Base-by-base conservation (phyloP, 2,888 invertebrate species). In the Peribatodes rhomboidaria region DNA sequence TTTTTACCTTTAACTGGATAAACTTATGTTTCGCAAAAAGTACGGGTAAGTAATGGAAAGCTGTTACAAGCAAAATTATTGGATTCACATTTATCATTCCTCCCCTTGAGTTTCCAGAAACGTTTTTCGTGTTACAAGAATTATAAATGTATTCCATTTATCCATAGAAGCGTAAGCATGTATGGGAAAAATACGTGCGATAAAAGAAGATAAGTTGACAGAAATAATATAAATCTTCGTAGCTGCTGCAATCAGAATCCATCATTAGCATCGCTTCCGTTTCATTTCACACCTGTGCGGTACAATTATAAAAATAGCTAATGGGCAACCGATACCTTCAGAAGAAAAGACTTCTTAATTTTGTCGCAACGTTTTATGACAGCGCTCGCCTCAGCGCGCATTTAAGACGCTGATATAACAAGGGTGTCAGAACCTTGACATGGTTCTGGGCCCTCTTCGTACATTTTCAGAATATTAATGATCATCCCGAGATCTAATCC, bases 391-490 rank as follows among this genome's bases (percentile, higher is more conserved):
- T 65, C 67, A 64, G 39, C 60, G 64, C 53, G 47, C 70, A 69
- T 75, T 71, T 70, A 73, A 69, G 69, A 65, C 72, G 73, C 70
- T 74, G 74, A 71, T 71, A 74, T 78, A 82, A 84, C 79, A 83
- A 86, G 80, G 66, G 83, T 84, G 79, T 80, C 77, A 72, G 70
- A 85, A 77, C 90, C 90, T 91, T 90, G 90, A 90, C 90, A 90
- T 80, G 72, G 81, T 83, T 89, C 74, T 74, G 74, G 66, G 65
- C 70, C 72, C 79, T 84, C 80, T 82, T 85, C 77, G 74, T 76
- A 81, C 79, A 81, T 79, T 75, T 73, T 69, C 69, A 77, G 78
- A 83, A 84, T 84, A 88, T 81, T 80, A 84, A 83, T 77, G 80
- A 75, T 73, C 72, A 70, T 65, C 39, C 68, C 58, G 61, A 56